phyloP scores from a whole-genome alignment of 2,797 vertebrate species.

The Natrix natrix region DNA sequence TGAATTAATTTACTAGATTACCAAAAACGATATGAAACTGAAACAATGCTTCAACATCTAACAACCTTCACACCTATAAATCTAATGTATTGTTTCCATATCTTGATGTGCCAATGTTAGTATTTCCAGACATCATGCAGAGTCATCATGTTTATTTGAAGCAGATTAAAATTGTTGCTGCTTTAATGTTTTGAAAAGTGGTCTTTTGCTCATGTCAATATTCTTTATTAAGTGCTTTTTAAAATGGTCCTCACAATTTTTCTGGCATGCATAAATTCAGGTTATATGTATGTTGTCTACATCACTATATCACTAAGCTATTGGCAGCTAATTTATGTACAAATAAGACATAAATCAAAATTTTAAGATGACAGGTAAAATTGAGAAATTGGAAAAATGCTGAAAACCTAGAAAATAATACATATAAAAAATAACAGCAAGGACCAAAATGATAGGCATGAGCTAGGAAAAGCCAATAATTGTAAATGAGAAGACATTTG shows the following conservation, averaged over 20 bases:
- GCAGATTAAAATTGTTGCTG: not conserved
- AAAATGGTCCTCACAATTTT: not conserved
- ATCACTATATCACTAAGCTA: not conserved
- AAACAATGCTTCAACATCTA: conserved; percentile 10
- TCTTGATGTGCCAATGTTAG: not conserved
- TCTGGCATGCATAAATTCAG: not conserved
- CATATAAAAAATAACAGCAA: not conserved
- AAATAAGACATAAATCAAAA: not conserved
- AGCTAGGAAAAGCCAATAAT: not conserved
- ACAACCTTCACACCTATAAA: conserved; percentile 4
- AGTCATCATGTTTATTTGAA: not conserved
- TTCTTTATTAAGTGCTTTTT: not conserved
- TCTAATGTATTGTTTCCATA: conserved; percentile 11
- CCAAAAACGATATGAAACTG: conserved; percentile 21
- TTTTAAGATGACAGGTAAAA: not conserved
- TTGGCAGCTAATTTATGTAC: not conserved
- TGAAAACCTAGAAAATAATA: not conserved
- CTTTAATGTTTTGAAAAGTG: not conserved
- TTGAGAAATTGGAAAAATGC: not conserved
- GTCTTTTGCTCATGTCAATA: not conserved
- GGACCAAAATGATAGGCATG: not conserved
- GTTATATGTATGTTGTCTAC: not conserved
- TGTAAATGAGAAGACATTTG: not conserved
- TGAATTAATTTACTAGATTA: conserved; percentile 31
- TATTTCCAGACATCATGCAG: not conserved